Evolutionary conservation across 2,888 invertebrate species (phyloP), one percentile per base, ranked within the genome.

Genomic region (Scaptodrosophila latifasciaeformis): DNA sequence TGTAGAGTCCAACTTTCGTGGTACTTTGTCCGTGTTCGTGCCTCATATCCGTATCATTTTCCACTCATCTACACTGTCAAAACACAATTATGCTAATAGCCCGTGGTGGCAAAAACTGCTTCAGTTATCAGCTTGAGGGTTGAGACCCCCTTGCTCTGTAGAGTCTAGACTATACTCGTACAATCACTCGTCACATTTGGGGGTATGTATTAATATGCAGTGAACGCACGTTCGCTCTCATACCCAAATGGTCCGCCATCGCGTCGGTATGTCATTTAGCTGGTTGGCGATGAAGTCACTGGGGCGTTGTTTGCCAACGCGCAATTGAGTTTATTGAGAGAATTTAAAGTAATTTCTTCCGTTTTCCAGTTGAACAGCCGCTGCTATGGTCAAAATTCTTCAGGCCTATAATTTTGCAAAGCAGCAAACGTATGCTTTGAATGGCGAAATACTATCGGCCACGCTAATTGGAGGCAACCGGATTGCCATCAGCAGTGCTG

Each of bases 391-490:
- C 34, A 85, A 85, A 71, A 85, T 86, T 35, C 68, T 86, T 29
- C 85, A 86, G 68, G 85, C 86, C 9, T 86, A 86, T 39, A 86
- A 86, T 56, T 86, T 86, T 62, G 80, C 84, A 37, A 83, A 81
- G 62, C 86, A 86, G 66, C 83, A 83, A 59, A 86, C 85, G 1
- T 86, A 83, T 59, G 80, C 86, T 5, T 74, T 84, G 5, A 82
- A 74, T 64, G 86, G 86, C 12, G 86, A 86, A 42, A 85, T 86
- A 47, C 65, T 84, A 19, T 79, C 85, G 2, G 83, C 83, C 43
- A 84, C 84, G 5, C 49, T 85, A 15, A 82, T 86, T 49, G 84
- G 82, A 50, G 65, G 83, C 9, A 82, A 82, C 64, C 81, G 82
- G 10, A 81, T 86, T 44, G 86, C 86, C 24, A 82, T 86, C 39